These are phyloP conservation scores for Ennomos erosarius DNA, from an alignment of 2,888 invertebrate species.

Conservation along the genomic window DNA sequence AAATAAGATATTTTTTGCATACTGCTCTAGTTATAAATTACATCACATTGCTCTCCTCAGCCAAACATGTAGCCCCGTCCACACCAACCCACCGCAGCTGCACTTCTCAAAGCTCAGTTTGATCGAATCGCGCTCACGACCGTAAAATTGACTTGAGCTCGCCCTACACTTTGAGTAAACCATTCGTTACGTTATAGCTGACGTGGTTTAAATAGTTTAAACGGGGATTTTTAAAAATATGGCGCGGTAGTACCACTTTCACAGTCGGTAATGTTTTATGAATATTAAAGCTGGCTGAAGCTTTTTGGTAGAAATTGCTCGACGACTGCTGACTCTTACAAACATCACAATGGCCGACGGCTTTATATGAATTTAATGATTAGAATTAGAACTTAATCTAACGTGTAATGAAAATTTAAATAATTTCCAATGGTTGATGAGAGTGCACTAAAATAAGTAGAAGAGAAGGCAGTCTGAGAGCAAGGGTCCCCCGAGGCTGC, in stretches of 20 bases:
- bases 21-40: no score
- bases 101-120: slow-evolving; percentile 9
- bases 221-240: background rate
- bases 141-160: slow-evolving; percentile 28
- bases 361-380: no score
- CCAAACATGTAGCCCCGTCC: background rate
- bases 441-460: slow-evolving; percentile 5
- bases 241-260: background rate
- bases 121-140: slow-evolving; percentile 29
- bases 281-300: no score
- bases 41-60: no score
- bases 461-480: background rate
- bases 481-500: slow-evolving; percentile 13
- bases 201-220: slow-evolving; percentile 8
- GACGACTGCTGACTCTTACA: no score
- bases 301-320: no score
- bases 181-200: slow-evolving; percentile 28
- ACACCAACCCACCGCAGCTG: slow-evolving; percentile 14
- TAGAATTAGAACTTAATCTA: no score
- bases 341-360: no score
- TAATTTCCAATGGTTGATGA: no score
- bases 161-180: slow-evolving; percentile 16
- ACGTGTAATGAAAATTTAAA: no score
- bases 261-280: no score
- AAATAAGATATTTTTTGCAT: no score